A percentile compares a stretch with the other conserved stretches of the same genome.
These are phyloP conservation scores for Uria lomvia DNA, from an alignment of 2,113 vertebrate genomes.

Conservation along the genomic window DNA sequence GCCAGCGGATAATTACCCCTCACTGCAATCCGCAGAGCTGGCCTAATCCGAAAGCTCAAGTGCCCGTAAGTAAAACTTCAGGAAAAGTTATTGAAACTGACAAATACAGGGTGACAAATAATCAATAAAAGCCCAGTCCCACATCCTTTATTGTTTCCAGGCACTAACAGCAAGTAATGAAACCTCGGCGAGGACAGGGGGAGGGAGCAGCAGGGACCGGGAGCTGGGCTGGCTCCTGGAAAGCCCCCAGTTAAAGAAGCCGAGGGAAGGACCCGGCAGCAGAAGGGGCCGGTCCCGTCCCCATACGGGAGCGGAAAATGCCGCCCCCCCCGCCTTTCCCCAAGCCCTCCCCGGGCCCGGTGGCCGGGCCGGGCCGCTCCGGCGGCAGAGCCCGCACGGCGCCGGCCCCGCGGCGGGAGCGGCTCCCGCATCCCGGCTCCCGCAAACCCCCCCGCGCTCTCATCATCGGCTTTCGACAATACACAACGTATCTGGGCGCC, in stretches of 20 bases:
- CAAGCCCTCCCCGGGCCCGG: background rate
- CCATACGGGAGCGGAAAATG: background rate
- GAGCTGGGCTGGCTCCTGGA: background rate
- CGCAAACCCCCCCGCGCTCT: background rate
- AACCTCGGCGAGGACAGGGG: background rate
- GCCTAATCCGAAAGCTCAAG: slow-evolving; percentile 69
- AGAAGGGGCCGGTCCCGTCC: background rate
- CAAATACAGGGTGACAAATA: slow-evolving; percentile 77
- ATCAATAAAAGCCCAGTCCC: slow-evolving; percentile 67
- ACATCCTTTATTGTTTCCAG: slow-evolving; percentile 52
- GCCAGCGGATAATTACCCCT: slow-evolving; percentile 43
- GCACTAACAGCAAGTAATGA: slow-evolving; percentile 54
- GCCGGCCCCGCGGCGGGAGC: background rate
- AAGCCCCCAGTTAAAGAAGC: background rate
- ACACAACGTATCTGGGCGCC: background rate
- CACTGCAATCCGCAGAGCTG: slow-evolving; percentile 38
- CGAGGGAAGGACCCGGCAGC: background rate
- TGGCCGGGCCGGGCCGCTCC: background rate
- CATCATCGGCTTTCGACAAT: background rate
- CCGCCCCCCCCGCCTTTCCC: fast-evolving
- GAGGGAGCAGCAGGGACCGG: background rate
- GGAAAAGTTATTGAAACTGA: slow-evolving; percentile 63
- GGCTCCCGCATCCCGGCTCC: background rate
- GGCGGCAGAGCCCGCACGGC: background rate
- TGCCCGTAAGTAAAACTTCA: slow-evolving; percentile 66